Percentiles rank a stretch among this genome's conserved stretches.
These are phyloP conservation scores for Trachelus stipa DNA, from an alignment of 2,888 invertebrate genomes.

Conservation along the genomic window DNA sequence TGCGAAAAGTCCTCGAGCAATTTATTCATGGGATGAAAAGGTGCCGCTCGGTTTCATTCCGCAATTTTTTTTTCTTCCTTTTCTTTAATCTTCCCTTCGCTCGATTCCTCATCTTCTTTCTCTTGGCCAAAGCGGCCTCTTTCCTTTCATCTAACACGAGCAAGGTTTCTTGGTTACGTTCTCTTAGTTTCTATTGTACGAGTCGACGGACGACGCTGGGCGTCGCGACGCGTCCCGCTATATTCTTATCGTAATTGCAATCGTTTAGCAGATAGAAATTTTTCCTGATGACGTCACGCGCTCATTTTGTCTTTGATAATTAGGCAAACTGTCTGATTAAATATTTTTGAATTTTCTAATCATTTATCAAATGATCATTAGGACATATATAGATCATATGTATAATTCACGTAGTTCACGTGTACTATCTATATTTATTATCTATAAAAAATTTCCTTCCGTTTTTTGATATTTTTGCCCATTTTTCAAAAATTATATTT, in stretches of 20 bases:
- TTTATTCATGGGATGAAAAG: slow-evolving; percentile 7
- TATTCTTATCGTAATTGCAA: not conserved
- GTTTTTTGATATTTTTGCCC: too few relatives aligned
- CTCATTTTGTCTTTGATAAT: not conserved
- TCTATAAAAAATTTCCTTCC: too few relatives aligned
- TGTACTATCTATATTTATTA: too few relatives aligned
- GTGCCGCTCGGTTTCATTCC: not conserved
- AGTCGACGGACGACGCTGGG: not conserved
- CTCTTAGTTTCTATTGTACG: not conserved
- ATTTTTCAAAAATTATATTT: too few relatives aligned
- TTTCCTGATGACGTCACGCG: not conserved
- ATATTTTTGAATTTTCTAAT: not conserved
- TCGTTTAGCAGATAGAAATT: not conserved
- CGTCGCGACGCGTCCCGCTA: not conserved
- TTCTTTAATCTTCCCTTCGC: not conserved
- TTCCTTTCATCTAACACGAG: not conserved
- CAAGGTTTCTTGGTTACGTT: too few relatives aligned
- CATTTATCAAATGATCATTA: not conserved
- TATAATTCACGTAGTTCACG: not conserved
- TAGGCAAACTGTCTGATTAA: not conserved
- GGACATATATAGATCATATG: not conserved
- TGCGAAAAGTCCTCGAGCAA: not conserved
- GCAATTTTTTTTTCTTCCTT: not conserved
- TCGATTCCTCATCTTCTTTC: not conserved
- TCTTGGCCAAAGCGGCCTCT: not conserved